phyloP scores from a whole-genome alignment of 92 coral and sea anemone genomes.

The Siderastrea radians region DNA sequence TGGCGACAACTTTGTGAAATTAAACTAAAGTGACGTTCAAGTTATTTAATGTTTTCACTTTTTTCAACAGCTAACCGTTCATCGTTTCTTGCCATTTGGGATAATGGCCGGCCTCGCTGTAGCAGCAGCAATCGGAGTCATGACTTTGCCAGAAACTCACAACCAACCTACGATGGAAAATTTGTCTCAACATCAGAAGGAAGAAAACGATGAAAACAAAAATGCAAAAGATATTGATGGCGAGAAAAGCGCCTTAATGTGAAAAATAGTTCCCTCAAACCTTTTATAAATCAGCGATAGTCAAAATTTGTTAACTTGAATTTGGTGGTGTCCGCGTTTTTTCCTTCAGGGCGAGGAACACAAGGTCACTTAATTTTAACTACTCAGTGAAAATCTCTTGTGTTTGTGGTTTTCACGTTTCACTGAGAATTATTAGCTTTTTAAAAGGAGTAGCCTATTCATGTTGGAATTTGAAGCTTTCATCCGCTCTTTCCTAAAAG shows the following conservation, averaged over 20 bases:
- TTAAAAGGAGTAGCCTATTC: no score
- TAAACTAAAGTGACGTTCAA: background rate
- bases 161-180: slow-evolving; percentile 33
- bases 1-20: background rate
- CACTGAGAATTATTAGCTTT: no score
- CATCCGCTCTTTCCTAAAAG: no score
- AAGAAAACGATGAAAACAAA: background rate
- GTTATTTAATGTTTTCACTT: background rate
- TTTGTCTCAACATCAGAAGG: background rate
- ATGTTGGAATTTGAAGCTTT: no score
- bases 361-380: no score
- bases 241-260: background rate
- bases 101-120: slow-evolving; percentile 36
- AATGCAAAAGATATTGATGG: background rate
- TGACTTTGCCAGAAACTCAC: slow-evolving; percentile 34
- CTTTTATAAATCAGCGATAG: no score
- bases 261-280: background rate
- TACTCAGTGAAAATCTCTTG: no score
- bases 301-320: no score
- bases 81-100: slow-evolving; percentile 29
- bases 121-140: slow-evolving; percentile 1
- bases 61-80: background rate
- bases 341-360: no score
- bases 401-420: no score
- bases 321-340: no score